A percentile compares a stretch with the other conserved stretches of the same genome.
phyloP scores from a whole-genome alignment of 2,113 vertebrate genomes.

The Corapipo altera region DNA sequence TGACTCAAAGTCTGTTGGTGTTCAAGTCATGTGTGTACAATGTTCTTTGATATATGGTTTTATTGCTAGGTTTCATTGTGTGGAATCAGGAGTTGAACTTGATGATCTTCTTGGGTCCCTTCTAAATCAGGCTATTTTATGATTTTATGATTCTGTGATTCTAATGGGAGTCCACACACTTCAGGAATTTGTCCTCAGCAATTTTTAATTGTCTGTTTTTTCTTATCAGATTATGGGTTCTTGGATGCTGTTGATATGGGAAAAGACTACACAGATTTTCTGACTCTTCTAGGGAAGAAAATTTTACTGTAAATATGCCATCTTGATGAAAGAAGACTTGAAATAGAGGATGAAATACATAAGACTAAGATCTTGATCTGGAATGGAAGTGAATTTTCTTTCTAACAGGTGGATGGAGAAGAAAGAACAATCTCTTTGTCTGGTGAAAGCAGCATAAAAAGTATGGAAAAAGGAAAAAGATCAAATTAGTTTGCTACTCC shows the following conservation, averaged over 20 bases:
- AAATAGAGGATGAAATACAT: not conserved
- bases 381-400: not conserved
- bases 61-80: not conserved
- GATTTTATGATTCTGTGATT: not conserved
- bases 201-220: not conserved
- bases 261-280: not conserved
- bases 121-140: not conserved
- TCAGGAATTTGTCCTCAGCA: not conserved
- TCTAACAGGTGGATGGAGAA: not conserved
- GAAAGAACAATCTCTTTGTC: not conserved
- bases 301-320: not conserved
- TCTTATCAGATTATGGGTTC: not conserved
- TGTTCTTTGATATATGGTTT: not conserved
- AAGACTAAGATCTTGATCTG: not conserved
- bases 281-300: not conserved
- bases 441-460: not conserved
- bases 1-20: not conserved
- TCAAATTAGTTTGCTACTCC: not conserved
- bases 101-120: not conserved
- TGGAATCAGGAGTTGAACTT: not conserved
- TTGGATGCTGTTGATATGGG: not conserved
- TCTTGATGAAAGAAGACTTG: not conserved
- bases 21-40: accelerated
- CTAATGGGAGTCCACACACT: not conserved
- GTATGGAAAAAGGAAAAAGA: not conserved